These are phyloP conservation scores for Hephaestus fuliginosus DNA, from an alignment of 2,797 vertebrate species.

Conservation along the genomic window DNA sequence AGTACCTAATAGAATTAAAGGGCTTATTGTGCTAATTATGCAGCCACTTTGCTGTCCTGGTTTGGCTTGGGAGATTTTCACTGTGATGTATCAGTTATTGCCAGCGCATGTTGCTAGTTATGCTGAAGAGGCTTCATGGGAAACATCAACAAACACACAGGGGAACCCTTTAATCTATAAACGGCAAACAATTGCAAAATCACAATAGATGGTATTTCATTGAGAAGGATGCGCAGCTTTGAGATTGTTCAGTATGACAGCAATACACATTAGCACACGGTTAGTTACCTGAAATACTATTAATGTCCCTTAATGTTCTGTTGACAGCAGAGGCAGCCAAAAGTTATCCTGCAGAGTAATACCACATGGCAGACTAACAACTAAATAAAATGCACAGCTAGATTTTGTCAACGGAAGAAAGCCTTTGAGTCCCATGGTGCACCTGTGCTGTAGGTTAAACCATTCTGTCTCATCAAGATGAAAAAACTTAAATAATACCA, in stretches of 20 bases:
- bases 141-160: conserved; percentile 45
- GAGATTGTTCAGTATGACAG: conserved; percentile 11
- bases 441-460: background rate
- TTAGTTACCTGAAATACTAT: background rate
- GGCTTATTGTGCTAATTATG: conserved; percentile 73
- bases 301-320: conserved; percentile 6
- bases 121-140: conserved; percentile 55
- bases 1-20: conserved; percentile 44
- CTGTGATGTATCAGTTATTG: conserved; percentile 34
- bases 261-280: background rate
- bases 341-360: conserved; percentile 11
- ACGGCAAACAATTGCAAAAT: conserved; percentile 42
- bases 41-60: conserved; percentile 45
- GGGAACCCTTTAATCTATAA: conserved; percentile 47
- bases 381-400: background rate
- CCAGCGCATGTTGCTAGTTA: conserved; percentile 41
- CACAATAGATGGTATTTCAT: conserved; percentile 37
- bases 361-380: conserved; percentile 6
- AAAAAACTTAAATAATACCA: background rate
- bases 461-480: background rate
- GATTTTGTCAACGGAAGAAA: background rate
- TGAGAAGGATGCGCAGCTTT: conserved; percentile 32
- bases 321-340: background rate
- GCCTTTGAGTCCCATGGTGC: conserved; percentile 1
- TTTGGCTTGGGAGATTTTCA: conserved; percentile 53